A percentile compares a stretch with the other conserved stretches of the same genome.
phyloP scores from a whole-genome alignment of 1,140 invertebrate species.

The Macrotrachela quadricornifera region DNA sequence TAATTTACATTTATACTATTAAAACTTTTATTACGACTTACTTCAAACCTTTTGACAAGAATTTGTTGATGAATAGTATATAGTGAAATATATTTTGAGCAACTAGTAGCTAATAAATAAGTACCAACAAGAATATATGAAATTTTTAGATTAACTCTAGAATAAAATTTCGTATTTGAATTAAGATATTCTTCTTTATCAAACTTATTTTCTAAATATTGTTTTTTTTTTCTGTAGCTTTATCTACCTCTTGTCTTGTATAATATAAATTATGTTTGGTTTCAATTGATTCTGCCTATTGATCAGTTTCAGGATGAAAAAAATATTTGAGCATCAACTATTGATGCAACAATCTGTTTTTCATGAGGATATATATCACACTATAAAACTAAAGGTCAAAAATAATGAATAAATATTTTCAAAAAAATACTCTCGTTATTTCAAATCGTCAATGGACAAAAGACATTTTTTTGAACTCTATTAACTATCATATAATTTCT shows the following conservation, averaged over 20 bases:
- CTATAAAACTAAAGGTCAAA: conserved; percentile 10
- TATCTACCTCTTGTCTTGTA: conserved; percentile 54
- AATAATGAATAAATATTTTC: conserved; percentile 1
- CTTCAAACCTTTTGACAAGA: conserved; percentile 60
- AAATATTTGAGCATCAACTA: conserved; percentile 69
- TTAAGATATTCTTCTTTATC: not conserved
- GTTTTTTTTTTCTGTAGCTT: conserved; percentile 65
- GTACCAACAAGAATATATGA: conserved; percentile 76
- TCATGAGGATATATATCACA: conserved; percentile 44
- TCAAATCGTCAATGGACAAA: conserved; percentile 50
- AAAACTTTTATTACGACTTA: conserved; percentile 75
- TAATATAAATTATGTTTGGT: conserved; percentile 65
- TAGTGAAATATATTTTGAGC: conserved; percentile 77
- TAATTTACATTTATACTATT: conserved; percentile 62
- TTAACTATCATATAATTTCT: conserved; percentile 65
- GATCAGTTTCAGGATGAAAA: conserved; percentile 50
- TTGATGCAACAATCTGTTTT: conserved; percentile 66
- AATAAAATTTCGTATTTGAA: conserved; percentile 11
- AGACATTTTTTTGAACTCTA: conserved; percentile 56
- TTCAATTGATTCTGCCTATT: conserved; percentile 49
- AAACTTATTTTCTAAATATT: conserved; percentile 54
- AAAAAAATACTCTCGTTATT: conserved; percentile 1
- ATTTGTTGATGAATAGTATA: conserved; percentile 46
- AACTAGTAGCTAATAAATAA: conserved; percentile 64
- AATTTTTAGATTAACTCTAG: conserved; percentile 61